phyloP scores from a whole-genome alignment of 1,140 invertebrate genomes.

The Drosophila orena region DNA sequence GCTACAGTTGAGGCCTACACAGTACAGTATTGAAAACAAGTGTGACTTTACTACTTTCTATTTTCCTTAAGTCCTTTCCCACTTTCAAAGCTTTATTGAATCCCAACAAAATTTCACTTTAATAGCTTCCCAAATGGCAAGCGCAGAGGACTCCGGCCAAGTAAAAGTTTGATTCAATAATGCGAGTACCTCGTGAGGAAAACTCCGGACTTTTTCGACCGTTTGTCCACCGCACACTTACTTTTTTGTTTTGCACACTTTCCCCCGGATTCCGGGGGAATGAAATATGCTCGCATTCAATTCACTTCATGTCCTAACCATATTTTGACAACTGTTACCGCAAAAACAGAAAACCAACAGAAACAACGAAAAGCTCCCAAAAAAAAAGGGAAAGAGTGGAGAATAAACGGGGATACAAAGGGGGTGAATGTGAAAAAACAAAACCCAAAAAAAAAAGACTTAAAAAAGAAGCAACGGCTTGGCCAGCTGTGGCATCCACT shows the following conservation, averaged over 20 bases:
- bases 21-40: too few relatives aligned
- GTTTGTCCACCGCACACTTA: constrained; percentile 2
- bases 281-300: constrained; percentile 50
- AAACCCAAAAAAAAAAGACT: constrained; percentile 13
- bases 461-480: constrained; percentile 33
- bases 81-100: constrained; percentile 13
- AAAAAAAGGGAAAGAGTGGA: constrained; percentile 7
- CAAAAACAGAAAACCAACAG: constrained; percentile 69
- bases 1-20: too few relatives aligned
- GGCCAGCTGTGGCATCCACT: constrained; percentile 76
- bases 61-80: neutral
- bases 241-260: constrained; percentile 5
- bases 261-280: constrained; percentile 13
- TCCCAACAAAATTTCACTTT: constrained; percentile 31
- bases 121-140: constrained; percentile 30
- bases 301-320: constrained; percentile 64
- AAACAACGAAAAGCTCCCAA: constrained; percentile 37
- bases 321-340: constrained; percentile 82
- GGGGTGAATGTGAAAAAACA: constrained; percentile 8
- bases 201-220: constrained; percentile 8
- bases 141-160: constrained; percentile 10
- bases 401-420: neutral
- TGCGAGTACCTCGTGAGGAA: constrained; percentile 17
- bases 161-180: constrained; percentile 44
- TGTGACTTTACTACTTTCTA: too few relatives aligned